These are phyloP conservation scores for Lemur catta DNA, from an alignment of 2,797 vertebrate species.

Conservation along the genomic window DNA sequence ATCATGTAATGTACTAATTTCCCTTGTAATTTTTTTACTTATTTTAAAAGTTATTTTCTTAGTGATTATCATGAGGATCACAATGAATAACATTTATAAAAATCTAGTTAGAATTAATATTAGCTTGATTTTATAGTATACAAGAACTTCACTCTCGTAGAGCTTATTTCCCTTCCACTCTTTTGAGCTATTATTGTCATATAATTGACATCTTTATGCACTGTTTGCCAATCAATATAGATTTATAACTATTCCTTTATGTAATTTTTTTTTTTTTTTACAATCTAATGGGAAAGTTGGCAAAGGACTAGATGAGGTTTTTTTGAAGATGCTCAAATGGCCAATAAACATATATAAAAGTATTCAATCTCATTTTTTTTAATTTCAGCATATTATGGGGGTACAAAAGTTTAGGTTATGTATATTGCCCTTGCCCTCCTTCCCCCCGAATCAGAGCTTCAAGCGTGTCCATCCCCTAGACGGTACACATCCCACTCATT, in stretches of 20 bases:
- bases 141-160: neutral
- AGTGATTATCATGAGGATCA: neutral
- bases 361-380: too few species aligned
- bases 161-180: neutral
- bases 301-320: too few species aligned
- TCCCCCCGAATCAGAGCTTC: too few species aligned
- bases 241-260: neutral
- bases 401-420: too few species aligned
- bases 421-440: too few species aligned
- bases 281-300: too few species aligned
- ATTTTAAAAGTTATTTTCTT: constrained; percentile 23
- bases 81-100: constrained; percentile 35
- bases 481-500: neutral
- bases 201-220: neutral
- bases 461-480: too few species aligned
- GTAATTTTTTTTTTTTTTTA: neutral
- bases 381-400: too few species aligned
- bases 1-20: neutral
- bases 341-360: too few species aligned
- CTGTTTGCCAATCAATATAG: neutral
- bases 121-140: constrained; percentile 1
- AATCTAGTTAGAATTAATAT: neutral
- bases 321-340: too few species aligned
- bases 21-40: neutral
- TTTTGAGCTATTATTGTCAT: neutral